Evolutionary conservation across 2,888 invertebrate genomes (phyloP).

Genomic region (Cybosia mesomella): DNA sequence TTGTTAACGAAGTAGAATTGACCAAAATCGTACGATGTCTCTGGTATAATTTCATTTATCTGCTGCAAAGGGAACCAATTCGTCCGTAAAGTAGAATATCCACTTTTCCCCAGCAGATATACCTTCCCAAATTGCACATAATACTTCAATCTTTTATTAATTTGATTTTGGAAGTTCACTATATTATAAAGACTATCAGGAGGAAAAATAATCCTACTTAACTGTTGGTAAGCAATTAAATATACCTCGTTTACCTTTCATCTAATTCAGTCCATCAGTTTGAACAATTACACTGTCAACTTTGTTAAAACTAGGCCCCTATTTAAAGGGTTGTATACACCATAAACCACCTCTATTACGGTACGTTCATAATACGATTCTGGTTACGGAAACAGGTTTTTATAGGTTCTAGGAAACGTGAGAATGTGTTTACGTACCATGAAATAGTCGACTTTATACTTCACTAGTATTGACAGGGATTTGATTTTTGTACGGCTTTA

Average conservation of each 20-base stretch:
- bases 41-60: too few species aligned
- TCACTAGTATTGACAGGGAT: background rate
- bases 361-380: conserved; percentile 10
- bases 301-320: background rate
- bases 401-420: conserved; percentile 11
- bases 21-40: too few species aligned
- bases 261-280: conserved; percentile 2
- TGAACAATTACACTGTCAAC: conserved; percentile 11
- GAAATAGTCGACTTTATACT: background rate
- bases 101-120: too few species aligned
- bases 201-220: too few species aligned
- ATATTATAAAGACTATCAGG: too few species aligned
- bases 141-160: too few species aligned
- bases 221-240: too few species aligned
- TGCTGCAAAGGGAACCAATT: too few species aligned
- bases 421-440: conserved; percentile 6
- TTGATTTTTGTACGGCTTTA: background rate
- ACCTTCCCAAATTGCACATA: too few species aligned
- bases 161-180: too few species aligned
- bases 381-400: conserved; percentile 7
- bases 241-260: background rate
- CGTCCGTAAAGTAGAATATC: too few species aligned
- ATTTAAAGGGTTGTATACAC: conserved; percentile 12
- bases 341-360: conserved; percentile 9
- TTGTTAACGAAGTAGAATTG: too few species aligned